A percentile compares a stretch with the other conserved stretches of the same genome.
phyloP scores from a whole-genome alignment of 2,797 vertebrate species.

The Peromyscus attwateri region DNA sequence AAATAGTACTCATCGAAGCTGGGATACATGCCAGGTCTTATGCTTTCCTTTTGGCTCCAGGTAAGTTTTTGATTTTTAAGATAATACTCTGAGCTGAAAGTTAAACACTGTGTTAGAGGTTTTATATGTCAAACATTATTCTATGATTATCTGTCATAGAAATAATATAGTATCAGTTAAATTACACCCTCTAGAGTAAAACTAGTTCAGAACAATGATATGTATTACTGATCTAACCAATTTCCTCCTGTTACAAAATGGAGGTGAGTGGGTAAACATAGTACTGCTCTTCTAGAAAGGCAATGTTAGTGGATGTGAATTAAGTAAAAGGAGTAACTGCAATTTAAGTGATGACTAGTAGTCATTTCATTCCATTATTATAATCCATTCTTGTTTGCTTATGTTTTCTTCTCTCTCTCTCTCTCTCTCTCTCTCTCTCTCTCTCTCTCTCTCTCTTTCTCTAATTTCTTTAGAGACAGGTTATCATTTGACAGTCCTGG shows the following conservation, averaged over 20 bases:
- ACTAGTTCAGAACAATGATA: neutral
- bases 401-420: neutral
- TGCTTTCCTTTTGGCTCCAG: neutral
- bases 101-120: neutral
- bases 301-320: neutral
- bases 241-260: neutral
- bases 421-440: too few relatives aligned
- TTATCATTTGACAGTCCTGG: too few relatives aligned
- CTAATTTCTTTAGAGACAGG: neutral
- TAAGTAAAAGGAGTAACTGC: neutral
- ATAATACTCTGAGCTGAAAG: neutral
- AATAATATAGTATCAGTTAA: neutral
- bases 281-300: neutral
- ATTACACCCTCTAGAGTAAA: neutral
- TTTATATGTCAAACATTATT: neutral
- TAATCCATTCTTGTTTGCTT: neutral
- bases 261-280: neutral
- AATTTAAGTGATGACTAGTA: neutral
- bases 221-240: neutral
- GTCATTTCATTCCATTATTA: neutral
- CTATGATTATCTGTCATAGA: neutral
- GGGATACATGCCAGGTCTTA: too few relatives aligned
- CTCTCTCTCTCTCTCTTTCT: neutral
- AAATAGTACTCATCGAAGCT: too few relatives aligned
- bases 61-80: neutral